Conservation (phyloP, 2,888 invertebrate species). For the Pteria penguin region DNA sequence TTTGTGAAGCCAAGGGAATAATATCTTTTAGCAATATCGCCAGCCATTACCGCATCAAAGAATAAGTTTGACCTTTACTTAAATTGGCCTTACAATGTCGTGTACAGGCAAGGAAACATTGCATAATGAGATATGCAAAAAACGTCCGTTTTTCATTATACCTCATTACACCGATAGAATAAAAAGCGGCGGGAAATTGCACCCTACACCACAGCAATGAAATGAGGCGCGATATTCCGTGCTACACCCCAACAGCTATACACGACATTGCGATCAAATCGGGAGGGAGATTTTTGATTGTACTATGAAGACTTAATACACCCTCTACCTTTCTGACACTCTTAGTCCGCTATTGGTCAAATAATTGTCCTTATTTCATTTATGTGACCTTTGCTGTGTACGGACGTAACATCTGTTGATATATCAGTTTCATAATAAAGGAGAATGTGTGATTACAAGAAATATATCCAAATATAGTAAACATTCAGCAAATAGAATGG, state of each 20-base stretch:
- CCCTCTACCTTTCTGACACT: too few relatives aligned
- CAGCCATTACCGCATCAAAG: background rate
- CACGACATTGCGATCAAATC: background rate
- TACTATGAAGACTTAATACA: too few relatives aligned
- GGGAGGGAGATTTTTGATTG: too few relatives aligned
- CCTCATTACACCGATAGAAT: background rate
- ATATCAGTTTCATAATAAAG: too few relatives aligned
- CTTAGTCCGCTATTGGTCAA: too few relatives aligned
- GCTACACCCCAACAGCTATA: background rate
- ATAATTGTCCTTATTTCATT: too few relatives aligned
- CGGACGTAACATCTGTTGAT: too few relatives aligned
- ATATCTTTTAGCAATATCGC: background rate
- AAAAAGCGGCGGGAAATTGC: background rate
- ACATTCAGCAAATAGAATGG: too few relatives aligned
- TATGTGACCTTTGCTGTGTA: too few relatives aligned
- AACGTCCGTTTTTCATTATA: background rate
- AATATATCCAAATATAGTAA: too few relatives aligned
- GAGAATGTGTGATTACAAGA: too few relatives aligned
- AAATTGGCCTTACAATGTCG: conserved; percentile 2
- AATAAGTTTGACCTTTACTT: background rate
- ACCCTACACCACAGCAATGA: background rate
- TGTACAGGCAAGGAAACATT: background rate
- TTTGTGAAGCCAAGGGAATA: conserved; percentile 1
- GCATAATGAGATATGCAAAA: background rate
- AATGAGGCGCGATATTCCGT: background rate